Conservation (phyloP, 2,797 vertebrate species). For the Ambastaia sidthimunki region DNA sequence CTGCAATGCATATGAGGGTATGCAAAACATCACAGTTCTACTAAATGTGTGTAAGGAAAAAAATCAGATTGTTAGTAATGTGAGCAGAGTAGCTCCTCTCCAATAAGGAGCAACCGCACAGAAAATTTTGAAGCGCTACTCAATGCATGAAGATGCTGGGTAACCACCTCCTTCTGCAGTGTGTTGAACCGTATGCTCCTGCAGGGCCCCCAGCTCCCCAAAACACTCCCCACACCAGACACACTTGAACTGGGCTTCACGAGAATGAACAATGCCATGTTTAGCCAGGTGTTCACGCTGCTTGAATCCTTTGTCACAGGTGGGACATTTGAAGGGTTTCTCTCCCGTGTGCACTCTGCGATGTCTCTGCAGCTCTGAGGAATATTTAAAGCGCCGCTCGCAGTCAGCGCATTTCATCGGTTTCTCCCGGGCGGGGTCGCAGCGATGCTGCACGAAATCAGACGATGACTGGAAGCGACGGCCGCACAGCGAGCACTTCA, state of each 20-base stretch:
- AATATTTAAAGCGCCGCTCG: constrained; percentile 96
- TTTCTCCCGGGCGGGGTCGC: constrained; percentile 92
- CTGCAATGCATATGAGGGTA: constrained; percentile 11
- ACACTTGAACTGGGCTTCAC: constrained; percentile 96
- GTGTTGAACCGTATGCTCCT: constrained; percentile 96
- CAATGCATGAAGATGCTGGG: constrained; percentile 90
- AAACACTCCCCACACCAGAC: constrained; percentile 97
- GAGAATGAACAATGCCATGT: constrained; percentile 93
- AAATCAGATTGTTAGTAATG: constrained; percentile 16
- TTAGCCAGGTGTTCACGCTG: constrained; percentile 97
- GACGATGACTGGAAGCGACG: constrained; percentile 96
- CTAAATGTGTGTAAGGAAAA: not conserved
- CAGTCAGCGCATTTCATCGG: constrained; percentile 97
- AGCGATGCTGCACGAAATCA: constrained; percentile 95
- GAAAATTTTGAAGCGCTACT: constrained; percentile 58
- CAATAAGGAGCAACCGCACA: too few species aligned
- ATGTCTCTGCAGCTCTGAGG: constrained; percentile 94
- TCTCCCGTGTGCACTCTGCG: constrained; percentile 94
- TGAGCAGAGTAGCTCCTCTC: constrained; percentile 1
- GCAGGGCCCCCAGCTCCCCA: constrained; percentile 89
- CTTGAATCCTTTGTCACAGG: constrained; percentile 97
- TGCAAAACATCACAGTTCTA: not conserved
- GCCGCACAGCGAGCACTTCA: constrained; percentile 93
- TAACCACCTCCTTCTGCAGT: constrained; percentile 90
- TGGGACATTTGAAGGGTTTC: constrained; percentile 96